These are phyloP conservation scores for Patella ulyssiponensis DNA, from an alignment of 2,888 invertebrate species.

Conservation along the genomic window DNA sequence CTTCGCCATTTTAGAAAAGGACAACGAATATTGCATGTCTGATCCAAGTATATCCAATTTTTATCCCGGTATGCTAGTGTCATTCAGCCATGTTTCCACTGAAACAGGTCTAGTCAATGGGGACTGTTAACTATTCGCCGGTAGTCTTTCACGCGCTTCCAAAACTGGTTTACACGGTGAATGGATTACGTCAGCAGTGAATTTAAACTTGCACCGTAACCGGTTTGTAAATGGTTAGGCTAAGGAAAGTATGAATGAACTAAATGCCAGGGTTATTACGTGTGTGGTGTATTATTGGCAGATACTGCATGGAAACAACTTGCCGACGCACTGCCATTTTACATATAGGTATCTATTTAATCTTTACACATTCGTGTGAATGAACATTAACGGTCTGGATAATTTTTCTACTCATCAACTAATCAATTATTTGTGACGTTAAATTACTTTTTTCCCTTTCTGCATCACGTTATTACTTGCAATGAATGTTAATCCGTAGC, in stretches of 20 bases:
- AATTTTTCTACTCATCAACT: too few species aligned
- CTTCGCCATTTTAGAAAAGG: neutral
- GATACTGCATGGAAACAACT: constrained; percentile 5
- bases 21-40: neutral
- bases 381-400: too few species aligned
- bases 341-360: too few species aligned
- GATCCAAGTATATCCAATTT: neutral
- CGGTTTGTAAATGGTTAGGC: constrained; percentile 4
- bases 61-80: too few species aligned
- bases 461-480: too few species aligned
- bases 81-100: too few species aligned
- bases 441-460: too few species aligned
- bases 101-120: neutral
- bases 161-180: constrained; percentile 1
- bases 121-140: neutral
- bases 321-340: neutral
- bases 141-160: constrained; percentile 7
- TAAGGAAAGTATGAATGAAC: neutral
- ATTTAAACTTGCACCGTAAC: neutral
- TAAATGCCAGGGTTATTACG: constrained; percentile 1
- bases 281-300: constrained; percentile 5
- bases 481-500: too few species aligned
- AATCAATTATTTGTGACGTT: too few species aligned
- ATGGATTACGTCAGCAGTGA: constrained; percentile 5
- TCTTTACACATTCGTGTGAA: too few species aligned